A percentile compares a stretch with the other conserved stretches of the same genome.
These are phyloP conservation scores for Tolmerus cingulatus DNA, from an alignment of 2,888 invertebrate species.

Conservation along the genomic window DNA sequence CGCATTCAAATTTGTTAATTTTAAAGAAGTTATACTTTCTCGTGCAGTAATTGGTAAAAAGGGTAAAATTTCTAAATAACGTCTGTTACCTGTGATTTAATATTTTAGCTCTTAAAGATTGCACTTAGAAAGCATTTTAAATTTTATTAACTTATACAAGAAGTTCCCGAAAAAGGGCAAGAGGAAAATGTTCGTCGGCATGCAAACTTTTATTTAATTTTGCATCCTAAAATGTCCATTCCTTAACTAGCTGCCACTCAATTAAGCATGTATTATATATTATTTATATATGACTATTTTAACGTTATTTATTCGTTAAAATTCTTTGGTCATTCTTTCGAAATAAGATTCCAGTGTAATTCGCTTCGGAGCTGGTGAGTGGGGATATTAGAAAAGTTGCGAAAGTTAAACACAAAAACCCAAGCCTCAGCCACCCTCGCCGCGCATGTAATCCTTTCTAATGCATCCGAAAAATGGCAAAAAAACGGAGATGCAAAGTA, in stretches of 20 bases:
- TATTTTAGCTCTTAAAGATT: too few species aligned
- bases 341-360: not conserved
- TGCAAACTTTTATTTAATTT: not conserved
- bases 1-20: too few species aligned
- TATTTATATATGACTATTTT: not conserved
- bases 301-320: not conserved
- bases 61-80: too few species aligned
- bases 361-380: not conserved
- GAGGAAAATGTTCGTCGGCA: not conserved
- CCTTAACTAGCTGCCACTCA: slow-evolving; percentile 43
- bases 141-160: not conserved
- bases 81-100: too few species aligned
- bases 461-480: not conserved
- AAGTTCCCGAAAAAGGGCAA: not conserved
- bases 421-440: not conserved
- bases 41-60: too few species aligned
- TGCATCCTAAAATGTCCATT: not conserved
- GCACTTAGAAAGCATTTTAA: not conserved
- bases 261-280: not conserved
- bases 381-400: not conserved
- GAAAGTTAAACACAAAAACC: not conserved
- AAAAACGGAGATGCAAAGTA: not conserved
- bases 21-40: too few species aligned
- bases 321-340: not conserved
- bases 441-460: not conserved